Conservation (phyloP, 2,888 invertebrate species). For the Phyllotreta striolata region DNA sequence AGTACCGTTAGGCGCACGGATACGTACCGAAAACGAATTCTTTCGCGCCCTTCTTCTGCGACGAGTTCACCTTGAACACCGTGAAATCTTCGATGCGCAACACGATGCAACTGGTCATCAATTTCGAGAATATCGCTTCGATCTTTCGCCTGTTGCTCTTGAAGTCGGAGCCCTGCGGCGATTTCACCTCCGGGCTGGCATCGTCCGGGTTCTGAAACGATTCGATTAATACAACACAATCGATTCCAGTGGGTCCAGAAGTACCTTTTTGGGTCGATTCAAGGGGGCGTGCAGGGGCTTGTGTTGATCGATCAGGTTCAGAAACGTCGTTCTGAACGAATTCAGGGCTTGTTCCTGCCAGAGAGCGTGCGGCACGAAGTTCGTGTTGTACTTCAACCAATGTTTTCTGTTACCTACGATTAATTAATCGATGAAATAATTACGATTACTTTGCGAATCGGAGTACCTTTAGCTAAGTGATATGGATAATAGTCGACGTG, state of each 20-base stretch:
- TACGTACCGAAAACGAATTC: constrained; percentile 78
- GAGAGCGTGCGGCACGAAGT: constrained; percentile 78
- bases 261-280: constrained; percentile 54
- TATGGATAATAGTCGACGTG: constrained; percentile 96
- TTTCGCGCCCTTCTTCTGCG: constrained; percentile 77
- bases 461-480: constrained; percentile 84
- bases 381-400: constrained; percentile 88
- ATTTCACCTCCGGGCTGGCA: constrained; percentile 36
- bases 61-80: constrained; percentile 82
- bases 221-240: not conserved
- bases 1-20: not conserved
- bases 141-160: constrained; percentile 72
- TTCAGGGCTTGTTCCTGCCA: constrained; percentile 89
- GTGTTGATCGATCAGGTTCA: constrained; percentile 77
- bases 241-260: not conserved
- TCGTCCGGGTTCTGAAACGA: constrained; percentile 19
- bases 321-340: constrained; percentile 77
- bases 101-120: constrained; percentile 93
- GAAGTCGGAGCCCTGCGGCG: constrained; percentile 44
- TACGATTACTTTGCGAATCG: not conserved
- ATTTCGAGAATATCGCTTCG: constrained; percentile 78
- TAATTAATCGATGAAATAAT: constrained; percentile 11
- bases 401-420: constrained; percentile 78
- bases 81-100: constrained; percentile 91
- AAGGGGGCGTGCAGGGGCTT: constrained; percentile 63